Percentiles rank a stretch among this genome's conserved stretches.
Conservation (phyloP, 2,113 vertebrate genomes). For the Cacatua alba region DNA sequence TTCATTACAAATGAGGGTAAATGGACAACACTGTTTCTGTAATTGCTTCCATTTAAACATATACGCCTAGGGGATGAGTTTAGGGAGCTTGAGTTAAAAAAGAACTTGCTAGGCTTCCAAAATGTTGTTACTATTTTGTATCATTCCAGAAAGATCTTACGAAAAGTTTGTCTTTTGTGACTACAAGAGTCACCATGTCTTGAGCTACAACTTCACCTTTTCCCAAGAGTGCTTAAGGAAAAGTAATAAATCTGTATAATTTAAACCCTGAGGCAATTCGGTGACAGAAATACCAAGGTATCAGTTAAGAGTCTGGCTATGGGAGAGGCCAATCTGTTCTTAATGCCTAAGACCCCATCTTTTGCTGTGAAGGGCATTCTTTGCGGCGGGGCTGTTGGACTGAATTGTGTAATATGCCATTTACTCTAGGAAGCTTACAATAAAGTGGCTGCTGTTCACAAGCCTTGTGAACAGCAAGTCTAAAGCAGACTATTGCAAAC, state of each 20-base stretch:
- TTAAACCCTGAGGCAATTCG: background rate
- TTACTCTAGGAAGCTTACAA: background rate
- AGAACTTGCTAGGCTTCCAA: background rate
- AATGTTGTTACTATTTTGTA: background rate
- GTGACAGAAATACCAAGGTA: background rate
- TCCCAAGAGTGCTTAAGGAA: background rate
- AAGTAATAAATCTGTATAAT: background rate
- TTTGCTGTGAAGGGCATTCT: background rate
- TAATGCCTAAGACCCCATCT: background rate
- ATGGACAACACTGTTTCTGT: background rate
- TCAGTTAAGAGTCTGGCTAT: too few relatives aligned
- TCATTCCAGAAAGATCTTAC: background rate
- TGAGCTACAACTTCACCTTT: background rate
- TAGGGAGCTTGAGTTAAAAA: background rate
- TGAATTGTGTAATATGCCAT: background rate
- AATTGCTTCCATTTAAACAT: background rate
- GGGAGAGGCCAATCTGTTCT: background rate
- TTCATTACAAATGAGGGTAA: background rate
- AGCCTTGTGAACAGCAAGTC: background rate
- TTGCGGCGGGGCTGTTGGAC: background rate
- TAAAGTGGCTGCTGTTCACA: background rate
- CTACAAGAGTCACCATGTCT: background rate
- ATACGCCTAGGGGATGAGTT: background rate
- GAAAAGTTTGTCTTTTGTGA: background rate
- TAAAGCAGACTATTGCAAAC: background rate